Percentiles rank a stretch among this genome's conserved stretches.
These are phyloP conservation scores for Coregonus clupeaformis DNA, from an alignment of 2,113 vertebrate genomes.

Conservation along the genomic window DNA sequence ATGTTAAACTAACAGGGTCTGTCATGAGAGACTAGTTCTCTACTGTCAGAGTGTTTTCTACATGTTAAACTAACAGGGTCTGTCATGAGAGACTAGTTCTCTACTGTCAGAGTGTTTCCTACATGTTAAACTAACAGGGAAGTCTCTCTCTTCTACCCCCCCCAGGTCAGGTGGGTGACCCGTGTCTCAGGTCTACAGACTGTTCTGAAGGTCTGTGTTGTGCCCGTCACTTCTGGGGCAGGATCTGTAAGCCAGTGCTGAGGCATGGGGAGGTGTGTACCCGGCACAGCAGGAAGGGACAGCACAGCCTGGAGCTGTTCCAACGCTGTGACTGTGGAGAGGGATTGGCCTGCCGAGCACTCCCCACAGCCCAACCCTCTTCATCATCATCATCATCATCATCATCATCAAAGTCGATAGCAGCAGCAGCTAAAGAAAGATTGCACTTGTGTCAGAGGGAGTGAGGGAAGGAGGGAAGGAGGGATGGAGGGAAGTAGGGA, in stretches of 20 bases:
- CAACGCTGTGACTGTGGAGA: conserved; percentile 89
- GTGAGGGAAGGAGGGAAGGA: too few relatives aligned
- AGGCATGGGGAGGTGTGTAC: conserved; percentile 89
- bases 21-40: too few relatives aligned
- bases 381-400: not conserved
- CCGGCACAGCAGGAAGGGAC: conserved; percentile 81
- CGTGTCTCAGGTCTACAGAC: conserved; percentile 84
- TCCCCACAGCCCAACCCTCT: conserved; percentile 38
- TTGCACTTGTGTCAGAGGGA: conserved; percentile 86
- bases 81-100: too few relatives aligned
- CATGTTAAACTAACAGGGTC: too few relatives aligned
- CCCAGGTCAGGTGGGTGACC: conserved; percentile 81
- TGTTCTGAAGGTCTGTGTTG: conserved; percentile 84
- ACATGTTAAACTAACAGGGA: not conserved
- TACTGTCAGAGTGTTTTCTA: too few relatives aligned
- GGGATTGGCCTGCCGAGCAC: conserved; percentile 78
- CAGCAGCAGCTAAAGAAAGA: conserved; percentile 74
- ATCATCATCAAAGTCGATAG: not conserved
- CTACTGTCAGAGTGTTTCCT: too few relatives aligned
- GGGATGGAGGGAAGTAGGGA: too few relatives aligned
- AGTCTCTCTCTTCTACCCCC: not conserved
- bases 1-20: too few relatives aligned
- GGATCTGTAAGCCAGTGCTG: conserved; percentile 91
- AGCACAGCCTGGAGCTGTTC: conserved; percentile 87
- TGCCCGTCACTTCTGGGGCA: conserved; percentile 93